Evolutionary conservation across 2,113 vertebrate genomes (phyloP), one percentile per base, ranked within the genome.

Genomic region (Toxostoma redivivum): DNA sequence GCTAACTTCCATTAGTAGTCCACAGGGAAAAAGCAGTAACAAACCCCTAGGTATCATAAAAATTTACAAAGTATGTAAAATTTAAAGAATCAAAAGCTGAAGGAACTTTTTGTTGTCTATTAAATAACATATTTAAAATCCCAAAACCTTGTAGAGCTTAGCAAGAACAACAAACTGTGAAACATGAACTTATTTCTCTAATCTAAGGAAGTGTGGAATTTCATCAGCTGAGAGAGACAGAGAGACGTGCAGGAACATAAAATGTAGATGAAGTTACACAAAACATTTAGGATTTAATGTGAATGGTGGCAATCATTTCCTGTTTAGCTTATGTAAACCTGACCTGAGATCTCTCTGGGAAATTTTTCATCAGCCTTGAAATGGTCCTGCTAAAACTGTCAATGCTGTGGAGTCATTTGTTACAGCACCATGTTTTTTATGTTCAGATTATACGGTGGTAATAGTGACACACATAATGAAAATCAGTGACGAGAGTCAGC

Each of bases 1-100:
- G 97, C 98, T 98, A 98, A 98, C 98, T 98, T 97, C 97, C 97
- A 98, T 98, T 98, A 98, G 97, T 97, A 97, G 97, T 97, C 98
- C 95, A 86, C 27, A 92, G 98, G 98, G 98, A 95, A 96, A 97
- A 97, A 97, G 97, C 96, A 95, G 37, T 95, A 98, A 97, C 96
- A 98, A 98, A 97, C 66, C 97, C 94, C 76, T 93, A 79, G 92
- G 96, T 95, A 92, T 90, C 96, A 96, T 98, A 98, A 98, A 98
- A 97, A 97, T 98, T 97, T 98, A 98, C 96, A 95, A 98, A 98
- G 96, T 98, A 97, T 93, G 97, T 97, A 98, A 97, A 96, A 98
- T 98, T 92, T 91, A 97, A 98, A 92, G 86, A 97, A 98, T 97
- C 88, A 93, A 94, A 97, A 96, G 61, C 86, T 74, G 84, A 95